phyloP scores from a whole-genome alignment of 2,113 vertebrate genomes.

The Lanius collurio region DNA sequence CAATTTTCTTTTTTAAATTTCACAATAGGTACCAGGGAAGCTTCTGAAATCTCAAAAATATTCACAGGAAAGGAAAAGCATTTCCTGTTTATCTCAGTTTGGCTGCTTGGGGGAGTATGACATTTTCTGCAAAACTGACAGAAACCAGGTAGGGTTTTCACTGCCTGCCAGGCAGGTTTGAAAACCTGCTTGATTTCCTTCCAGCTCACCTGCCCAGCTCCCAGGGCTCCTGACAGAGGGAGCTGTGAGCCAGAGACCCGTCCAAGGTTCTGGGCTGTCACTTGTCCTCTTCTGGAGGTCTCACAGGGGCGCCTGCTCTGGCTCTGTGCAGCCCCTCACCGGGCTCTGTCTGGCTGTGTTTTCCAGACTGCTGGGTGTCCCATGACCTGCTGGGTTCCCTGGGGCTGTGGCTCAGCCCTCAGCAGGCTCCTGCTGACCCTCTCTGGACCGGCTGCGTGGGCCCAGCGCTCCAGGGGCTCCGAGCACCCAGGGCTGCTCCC shows the following conservation, averaged over 20 bases:
- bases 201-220: not conserved
- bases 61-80: not conserved
- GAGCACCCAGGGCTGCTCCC: not conserved
- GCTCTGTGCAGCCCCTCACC: not conserved
- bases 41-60: not conserved
- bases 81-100: slow-evolving; percentile 12
- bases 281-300: not conserved
- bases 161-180: slow-evolving; percentile 37
- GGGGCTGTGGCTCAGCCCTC: not conserved
- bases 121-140: not conserved
- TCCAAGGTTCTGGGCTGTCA: not conserved
- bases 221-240: not conserved
- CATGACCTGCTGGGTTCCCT: not conserved
- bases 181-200: slow-evolving; percentile 29
- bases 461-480: rapidly evolving
- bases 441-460: not conserved
- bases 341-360: not conserved
- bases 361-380: not conserved
- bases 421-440: not conserved
- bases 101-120: not conserved
- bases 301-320: not conserved
- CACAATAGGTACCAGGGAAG: not conserved
- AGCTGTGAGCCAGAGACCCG: not conserved
- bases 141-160: slow-evolving; percentile 9
- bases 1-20: not conserved